These are phyloP conservation scores for Oegoconia quadripuncta DNA, from an alignment of 2,888 invertebrate genomes.

Conservation along the genomic window DNA sequence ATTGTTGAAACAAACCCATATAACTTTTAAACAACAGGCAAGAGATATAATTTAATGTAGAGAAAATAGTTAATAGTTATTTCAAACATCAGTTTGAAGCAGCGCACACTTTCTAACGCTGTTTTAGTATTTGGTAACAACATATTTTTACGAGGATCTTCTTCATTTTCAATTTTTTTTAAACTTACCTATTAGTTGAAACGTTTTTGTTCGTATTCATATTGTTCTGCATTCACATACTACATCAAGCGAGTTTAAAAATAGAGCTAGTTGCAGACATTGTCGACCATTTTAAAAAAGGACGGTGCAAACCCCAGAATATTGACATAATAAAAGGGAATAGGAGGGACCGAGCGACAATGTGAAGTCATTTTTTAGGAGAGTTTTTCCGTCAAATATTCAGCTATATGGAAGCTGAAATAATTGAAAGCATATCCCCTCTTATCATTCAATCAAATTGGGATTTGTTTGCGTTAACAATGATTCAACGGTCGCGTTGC, in stretches of 20 bases:
- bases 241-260: background rate
- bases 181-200: no score
- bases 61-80: no score
- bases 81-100: no score
- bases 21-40: no score
- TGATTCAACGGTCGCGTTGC: conserved; percentile 1
- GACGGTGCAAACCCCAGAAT: conserved; percentile 20
- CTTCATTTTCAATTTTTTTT: no score
- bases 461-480: conserved; percentile 21
- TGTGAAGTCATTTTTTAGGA: conserved; percentile 33
- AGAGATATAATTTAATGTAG: no score
- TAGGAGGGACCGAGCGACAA: conserved; percentile 29
- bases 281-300: background rate
- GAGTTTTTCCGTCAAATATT: conserved; percentile 29
- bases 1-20: no score
- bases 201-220: no score
- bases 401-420: conserved; percentile 25
- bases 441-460: conserved; percentile 30
- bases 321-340: conserved; percentile 31
- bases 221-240: background rate
- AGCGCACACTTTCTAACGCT: no score
- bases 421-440: conserved; percentile 30
- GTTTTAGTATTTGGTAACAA: no score
- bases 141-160: no score
- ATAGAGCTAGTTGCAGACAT: background rate